Percentiles rank a stretch among this genome's conserved stretches.
Evolutionary conservation across 2,113 vertebrate genomes (phyloP).

Genomic region (Phainopepla nitens): DNA sequence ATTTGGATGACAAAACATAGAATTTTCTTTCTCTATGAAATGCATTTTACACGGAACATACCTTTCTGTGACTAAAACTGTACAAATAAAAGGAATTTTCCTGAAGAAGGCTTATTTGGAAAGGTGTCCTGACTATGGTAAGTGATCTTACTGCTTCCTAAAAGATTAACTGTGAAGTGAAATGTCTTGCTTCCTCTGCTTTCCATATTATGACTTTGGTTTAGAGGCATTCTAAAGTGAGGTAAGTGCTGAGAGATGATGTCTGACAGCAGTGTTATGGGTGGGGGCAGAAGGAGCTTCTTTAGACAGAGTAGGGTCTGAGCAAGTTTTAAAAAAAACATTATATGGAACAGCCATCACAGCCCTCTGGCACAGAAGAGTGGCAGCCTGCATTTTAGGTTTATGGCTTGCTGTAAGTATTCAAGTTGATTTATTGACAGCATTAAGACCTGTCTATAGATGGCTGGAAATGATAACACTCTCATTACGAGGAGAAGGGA

Average conservation of each 20-base stretch:
- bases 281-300: not conserved
- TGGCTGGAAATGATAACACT: not conserved
- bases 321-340: not conserved
- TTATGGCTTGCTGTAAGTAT: not conserved
- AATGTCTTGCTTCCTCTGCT: not conserved
- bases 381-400: not conserved
- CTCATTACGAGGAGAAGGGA: not conserved
- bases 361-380: rapidly evolving
- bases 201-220: not conserved
- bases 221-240: not conserved
- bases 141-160: not conserved
- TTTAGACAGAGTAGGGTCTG: not conserved
- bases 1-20: not conserved
- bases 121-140: not conserved
- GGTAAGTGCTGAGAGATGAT: slow-evolving; percentile 23
- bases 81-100: not conserved
- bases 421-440: not conserved
- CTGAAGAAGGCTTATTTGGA: not conserved
- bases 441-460: not conserved
- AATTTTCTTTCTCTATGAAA: not conserved
- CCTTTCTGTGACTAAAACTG: not conserved
- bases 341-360: not conserved
- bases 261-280: not conserved
- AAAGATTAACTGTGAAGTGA: not conserved
- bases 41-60: not conserved